A percentile compares a stretch with the other conserved stretches of the same genome.
Conservation (phyloP, 2,797 vertebrate genomes). For the Siniperca scherzeri region DNA sequence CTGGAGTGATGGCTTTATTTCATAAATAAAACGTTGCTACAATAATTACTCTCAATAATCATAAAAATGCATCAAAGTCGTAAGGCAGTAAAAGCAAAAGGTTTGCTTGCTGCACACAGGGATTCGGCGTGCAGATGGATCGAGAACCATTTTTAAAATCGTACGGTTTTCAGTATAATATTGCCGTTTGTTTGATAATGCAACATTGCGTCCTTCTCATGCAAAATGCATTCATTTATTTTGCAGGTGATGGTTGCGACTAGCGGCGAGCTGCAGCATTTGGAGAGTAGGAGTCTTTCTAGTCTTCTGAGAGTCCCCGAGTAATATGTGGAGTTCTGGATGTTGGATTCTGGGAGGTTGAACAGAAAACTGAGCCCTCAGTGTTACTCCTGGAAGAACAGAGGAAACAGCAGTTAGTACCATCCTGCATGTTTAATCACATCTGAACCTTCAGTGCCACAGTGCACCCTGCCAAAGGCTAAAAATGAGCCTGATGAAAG, state of each 20-base stretch:
- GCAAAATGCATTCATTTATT: conserved; percentile 89
- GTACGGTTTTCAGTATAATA: conserved; percentile 68
- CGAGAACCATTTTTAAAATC: conserved; percentile 83
- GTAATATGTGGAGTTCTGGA: conserved; percentile 66
- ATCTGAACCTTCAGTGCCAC: conserved; percentile 19
- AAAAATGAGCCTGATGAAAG: conserved; percentile 13
- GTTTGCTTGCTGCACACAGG: conserved; percentile 80
- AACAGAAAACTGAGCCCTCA: conserved; percentile 62
- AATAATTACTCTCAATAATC: conserved; percentile 86
- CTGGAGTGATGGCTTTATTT: conserved; percentile 88
- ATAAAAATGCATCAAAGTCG: conserved; percentile 88
- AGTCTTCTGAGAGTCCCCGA: conserved; percentile 72
- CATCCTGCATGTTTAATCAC: conserved; percentile 21
- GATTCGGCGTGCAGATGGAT: conserved; percentile 89
- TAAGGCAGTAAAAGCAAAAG: conserved; percentile 88
- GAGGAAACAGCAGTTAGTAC: conserved; percentile 54
- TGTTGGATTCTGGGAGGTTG: conserved; percentile 75
- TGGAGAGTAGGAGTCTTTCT: conserved; percentile 68
- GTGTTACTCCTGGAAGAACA: conserved; percentile 76
- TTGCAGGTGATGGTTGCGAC: conserved; percentile 88
- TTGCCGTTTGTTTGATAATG: conserved; percentile 82
- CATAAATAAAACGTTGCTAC: conserved; percentile 92
- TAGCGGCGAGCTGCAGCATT: conserved; percentile 86
- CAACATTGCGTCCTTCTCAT: conserved; percentile 90
- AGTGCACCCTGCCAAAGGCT: conserved; percentile 18